These are phyloP conservation scores for Sprattus sprattus DNA, from an alignment of 2,113 vertebrate genomes.

Conservation along the genomic window DNA sequence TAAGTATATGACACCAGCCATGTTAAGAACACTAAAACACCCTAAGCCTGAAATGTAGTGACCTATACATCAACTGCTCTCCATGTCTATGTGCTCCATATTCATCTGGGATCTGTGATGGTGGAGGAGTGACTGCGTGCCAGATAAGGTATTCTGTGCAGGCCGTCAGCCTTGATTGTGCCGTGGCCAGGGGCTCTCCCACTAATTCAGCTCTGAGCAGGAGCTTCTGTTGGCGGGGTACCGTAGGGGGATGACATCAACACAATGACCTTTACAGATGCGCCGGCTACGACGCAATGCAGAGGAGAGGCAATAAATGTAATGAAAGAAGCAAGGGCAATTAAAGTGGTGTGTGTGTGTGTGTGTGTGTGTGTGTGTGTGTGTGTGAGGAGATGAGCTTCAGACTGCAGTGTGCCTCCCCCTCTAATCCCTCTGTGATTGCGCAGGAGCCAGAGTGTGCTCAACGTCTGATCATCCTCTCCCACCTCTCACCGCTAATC, in stretches of 20 bases:
- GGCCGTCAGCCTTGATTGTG: background rate
- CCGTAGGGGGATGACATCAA: constrained; percentile 42
- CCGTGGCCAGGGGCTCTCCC: background rate
- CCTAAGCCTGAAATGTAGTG: background rate
- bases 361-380: constrained; percentile 34
- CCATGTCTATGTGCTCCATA: background rate
- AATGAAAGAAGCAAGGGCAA: constrained; percentile 80
- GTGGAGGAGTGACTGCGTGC: background rate
- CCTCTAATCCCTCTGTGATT: constrained; percentile 73
- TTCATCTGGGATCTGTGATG: background rate
- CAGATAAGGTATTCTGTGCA: constrained; percentile 1
- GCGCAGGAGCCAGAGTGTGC: constrained; percentile 64
- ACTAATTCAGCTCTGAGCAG: background rate
- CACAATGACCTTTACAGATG: constrained; percentile 75
- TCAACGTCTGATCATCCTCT: constrained; percentile 68
- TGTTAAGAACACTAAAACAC: background rate
- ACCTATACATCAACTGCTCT: background rate
- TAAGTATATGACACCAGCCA: background rate
- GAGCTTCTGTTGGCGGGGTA: background rate
- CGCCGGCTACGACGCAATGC: constrained; percentile 65
- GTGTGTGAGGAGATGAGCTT: constrained; percentile 61
- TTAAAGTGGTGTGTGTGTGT: constrained; percentile 64
- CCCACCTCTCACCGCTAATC: constrained; percentile 67
- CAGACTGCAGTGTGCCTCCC: constrained; percentile 58
- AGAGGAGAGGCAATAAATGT: constrained; percentile 76